A percentile compares a stretch with the other conserved stretches of the same genome.
Conservation (phyloP, 2,888 invertebrate species). For the Choreutis nemorana region DNA sequence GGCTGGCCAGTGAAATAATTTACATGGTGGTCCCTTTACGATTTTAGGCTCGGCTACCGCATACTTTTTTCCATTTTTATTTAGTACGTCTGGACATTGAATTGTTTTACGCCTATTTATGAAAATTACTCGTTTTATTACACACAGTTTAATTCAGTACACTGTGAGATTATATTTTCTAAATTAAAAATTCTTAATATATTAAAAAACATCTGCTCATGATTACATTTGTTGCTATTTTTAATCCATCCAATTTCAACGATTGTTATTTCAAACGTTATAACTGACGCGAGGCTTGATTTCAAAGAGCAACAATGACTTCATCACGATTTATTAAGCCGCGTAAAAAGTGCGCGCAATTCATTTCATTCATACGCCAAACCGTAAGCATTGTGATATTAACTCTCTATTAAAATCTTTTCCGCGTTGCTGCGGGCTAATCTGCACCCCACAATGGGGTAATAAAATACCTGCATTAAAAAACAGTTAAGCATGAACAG, state of each 20-base stretch:
- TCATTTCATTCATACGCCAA: constrained; percentile 21
- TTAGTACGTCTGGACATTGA: constrained; percentile 5
- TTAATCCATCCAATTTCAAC: too few species aligned
- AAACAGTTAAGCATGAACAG: too few species aligned
- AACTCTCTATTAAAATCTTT: constrained; percentile 53
- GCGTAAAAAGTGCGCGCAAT: constrained; percentile 25
- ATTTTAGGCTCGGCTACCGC: constrained; percentile 38
- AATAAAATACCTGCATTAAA: constrained; percentile 46
- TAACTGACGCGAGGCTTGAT: constrained; percentile 46
- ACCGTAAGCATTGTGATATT: constrained; percentile 31
- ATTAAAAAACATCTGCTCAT: too few species aligned
- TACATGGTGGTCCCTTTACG: constrained; percentile 48
- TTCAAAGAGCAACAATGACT: not conserved
- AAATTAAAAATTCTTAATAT: too few species aligned
- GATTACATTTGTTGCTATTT: too few species aligned
- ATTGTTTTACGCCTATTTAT: constrained; percentile 6
- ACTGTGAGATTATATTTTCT: too few species aligned
- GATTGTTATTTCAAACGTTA: too few species aligned
- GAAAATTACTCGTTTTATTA: constrained; percentile 6
- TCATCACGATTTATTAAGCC: too few species aligned
- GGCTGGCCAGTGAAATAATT: constrained; percentile 48
- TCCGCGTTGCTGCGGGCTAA: constrained; percentile 46
- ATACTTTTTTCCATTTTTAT: too few species aligned
- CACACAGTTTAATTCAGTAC: constrained; percentile 1
- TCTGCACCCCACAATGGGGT: constrained; percentile 41